A percentile compares a stretch with the other conserved stretches of the same genome.
These are phyloP conservation scores for Podarcis raffonei DNA, from an alignment of 2,113 vertebrate species.

Conservation along the genomic window DNA sequence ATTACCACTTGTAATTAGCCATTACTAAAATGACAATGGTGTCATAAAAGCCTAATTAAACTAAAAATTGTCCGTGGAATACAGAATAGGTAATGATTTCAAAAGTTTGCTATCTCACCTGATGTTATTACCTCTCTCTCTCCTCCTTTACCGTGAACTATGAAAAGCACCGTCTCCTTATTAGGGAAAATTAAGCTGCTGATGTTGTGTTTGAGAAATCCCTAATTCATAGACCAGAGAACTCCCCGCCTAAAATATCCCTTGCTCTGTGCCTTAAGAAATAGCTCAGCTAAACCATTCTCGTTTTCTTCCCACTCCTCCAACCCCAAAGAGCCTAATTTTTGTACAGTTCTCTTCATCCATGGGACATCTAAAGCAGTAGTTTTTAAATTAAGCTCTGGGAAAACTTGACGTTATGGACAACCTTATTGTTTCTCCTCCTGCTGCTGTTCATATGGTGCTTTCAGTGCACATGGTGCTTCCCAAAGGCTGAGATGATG, in stretches of 20 bases:
- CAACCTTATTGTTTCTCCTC: no score
- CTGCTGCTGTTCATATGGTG: background rate
- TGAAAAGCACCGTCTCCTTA: background rate
- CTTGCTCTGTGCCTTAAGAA: background rate
- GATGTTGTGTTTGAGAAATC: conserved; percentile 45
- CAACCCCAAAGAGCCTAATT: background rate
- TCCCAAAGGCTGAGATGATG: background rate
- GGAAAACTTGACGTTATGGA: background rate
- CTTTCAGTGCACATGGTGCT: background rate
- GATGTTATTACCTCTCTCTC: conserved; percentile 17
- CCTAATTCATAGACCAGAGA: background rate
- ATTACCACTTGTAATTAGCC: conserved; percentile 72
- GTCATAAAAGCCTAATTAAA: conserved; percentile 61
- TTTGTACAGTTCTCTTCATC: background rate
- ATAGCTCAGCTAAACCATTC: background rate
- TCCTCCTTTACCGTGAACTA: conserved; percentile 34
- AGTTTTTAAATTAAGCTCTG: background rate
- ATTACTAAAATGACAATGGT: conserved; percentile 56
- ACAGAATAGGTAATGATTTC: conserved; percentile 28
- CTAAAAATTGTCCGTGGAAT: conserved; percentile 52
- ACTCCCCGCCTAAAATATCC: background rate
- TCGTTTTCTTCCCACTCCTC: background rate
- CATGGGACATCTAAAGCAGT: no score
- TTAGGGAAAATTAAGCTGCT: conserved; percentile 16
- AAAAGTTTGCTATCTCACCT: conserved; percentile 39